These are phyloP conservation scores for Ctenodactylus gundi DNA, from an alignment of 2,113 vertebrate genomes.

Conservation along the genomic window DNA sequence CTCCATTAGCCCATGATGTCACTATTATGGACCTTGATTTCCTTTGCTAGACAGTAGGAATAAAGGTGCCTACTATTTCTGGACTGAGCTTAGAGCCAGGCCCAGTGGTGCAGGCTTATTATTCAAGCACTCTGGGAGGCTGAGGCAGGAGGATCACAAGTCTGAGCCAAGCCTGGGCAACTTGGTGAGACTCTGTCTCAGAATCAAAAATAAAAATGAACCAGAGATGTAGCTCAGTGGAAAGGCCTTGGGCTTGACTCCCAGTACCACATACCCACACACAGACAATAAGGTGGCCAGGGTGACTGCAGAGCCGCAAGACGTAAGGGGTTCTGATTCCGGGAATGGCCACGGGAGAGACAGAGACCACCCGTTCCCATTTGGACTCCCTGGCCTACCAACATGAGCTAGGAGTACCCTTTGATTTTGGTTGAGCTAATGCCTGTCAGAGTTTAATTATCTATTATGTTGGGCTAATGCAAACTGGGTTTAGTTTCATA, in stretches of 20 bases:
- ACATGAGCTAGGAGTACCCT: background rate
- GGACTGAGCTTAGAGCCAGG: background rate
- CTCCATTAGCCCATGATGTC: background rate
- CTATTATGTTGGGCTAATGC: background rate
- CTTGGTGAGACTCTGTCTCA: background rate
- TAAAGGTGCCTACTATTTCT: background rate
- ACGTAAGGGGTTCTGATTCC: background rate
- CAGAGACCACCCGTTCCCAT: background rate
- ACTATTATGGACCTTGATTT: background rate
- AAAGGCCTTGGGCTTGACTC: background rate
- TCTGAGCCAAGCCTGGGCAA: background rate
- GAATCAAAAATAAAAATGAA: background rate
- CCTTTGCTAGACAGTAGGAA: background rate
- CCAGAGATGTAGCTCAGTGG: background rate
- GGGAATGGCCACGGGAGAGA: background rate
- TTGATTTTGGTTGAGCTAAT: background rate
- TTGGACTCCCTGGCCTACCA: background rate
- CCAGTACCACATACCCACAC: background rate
- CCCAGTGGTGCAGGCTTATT: background rate
- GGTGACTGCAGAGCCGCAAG: background rate
- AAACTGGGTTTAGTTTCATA: background rate
- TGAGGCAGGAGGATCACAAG: background rate
- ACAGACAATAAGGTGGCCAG: background rate
- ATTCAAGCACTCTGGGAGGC: background rate
- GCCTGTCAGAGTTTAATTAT: background rate